Evolutionary conservation across 1,140 invertebrate species (phyloP), one percentile per base, ranked within the genome.

Genomic region (Asobara japonica): DNA sequence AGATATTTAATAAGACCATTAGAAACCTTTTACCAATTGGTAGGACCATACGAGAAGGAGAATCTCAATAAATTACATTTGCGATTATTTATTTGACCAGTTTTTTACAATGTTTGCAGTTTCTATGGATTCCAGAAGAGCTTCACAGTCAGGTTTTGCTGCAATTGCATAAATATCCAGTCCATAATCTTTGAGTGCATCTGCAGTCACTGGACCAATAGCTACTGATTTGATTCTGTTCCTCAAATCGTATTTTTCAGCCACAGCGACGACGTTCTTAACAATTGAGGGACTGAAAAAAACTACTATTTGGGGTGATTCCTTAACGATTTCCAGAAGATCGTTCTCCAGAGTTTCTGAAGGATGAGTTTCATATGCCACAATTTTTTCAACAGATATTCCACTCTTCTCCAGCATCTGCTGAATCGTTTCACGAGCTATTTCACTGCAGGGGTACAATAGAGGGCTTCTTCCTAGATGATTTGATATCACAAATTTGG

Each of bases 281-380:
- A 84, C 84, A 38, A 75, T 77, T 33, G 86, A 87, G 20, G 86
- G 84, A 79, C 86, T 88, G 67, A 86, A 88, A 65, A 87, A 85
- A 31, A 87, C 81, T 69, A 83, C 79, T 76, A 81, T 80, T 41
- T 76, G 69, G 6, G 78, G 65, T 20, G 25, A 27, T 11, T 22
- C 65, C 10, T 29, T 56, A 1, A 73, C 18, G 10, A 73, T 70
- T 13, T 36, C 20, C 0, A 16, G 18, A 2, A 75, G 71, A 71
- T 68, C 66, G 8, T 65, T 62, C 51, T 79, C 71, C n/a, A 88
- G 77, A 10, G 70, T 79, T 72, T 84, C 71, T 13, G 77, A 77
- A 2, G 79, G 74, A 62, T 83, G 69, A 27, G 86, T 86, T 62
- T 74, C 74, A 60, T 88, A 88, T 41, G 77, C 80, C n/a, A 80